phyloP scores from a whole-genome alignment of 2,797 vertebrate species.

The Dicrostonyx torquatus region DNA sequence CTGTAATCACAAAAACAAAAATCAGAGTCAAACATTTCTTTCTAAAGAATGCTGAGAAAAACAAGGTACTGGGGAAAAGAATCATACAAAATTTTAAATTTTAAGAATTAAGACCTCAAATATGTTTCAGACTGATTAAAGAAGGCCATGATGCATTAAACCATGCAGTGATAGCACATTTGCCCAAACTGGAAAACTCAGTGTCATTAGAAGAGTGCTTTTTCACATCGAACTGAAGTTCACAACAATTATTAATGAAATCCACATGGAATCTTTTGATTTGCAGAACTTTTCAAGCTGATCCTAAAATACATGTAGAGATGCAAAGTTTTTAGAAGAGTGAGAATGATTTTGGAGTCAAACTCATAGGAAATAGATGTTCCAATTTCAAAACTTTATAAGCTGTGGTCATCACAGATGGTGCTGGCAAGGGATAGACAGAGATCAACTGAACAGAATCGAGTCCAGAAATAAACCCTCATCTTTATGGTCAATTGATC shows the following conservation, averaged over 20 bases:
- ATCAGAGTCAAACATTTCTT: not conserved
- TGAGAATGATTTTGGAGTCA: not conserved
- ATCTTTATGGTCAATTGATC: slow-evolving; percentile 13
- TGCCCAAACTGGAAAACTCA: not conserved
- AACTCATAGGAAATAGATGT: not conserved
- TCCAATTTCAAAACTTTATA: slow-evolving; percentile 34
- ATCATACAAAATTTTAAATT: not conserved
- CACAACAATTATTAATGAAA: not conserved
- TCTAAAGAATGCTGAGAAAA: not conserved
- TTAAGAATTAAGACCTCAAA: not conserved
- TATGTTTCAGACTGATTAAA: not conserved
- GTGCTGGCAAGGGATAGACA: not conserved
- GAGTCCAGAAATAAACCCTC: not conserved
- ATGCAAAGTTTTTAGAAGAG: not conserved
- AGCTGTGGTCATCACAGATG: slow-evolving; percentile 5
- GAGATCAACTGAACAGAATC: not conserved
- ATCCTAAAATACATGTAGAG: not conserved
- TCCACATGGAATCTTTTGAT: not conserved
- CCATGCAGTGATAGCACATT: not conserved
- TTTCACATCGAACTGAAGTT: not conserved
- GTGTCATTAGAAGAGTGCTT: not conserved
- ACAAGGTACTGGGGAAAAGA: not conserved
- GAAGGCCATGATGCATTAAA: not conserved
- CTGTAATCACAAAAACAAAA: not conserved
- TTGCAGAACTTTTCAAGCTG: not conserved